Evolutionary conservation across 1,140 invertebrate species (phyloP), one percentile per base, ranked within the genome.

Genomic region (Oedothorax gibbosus): DNA sequence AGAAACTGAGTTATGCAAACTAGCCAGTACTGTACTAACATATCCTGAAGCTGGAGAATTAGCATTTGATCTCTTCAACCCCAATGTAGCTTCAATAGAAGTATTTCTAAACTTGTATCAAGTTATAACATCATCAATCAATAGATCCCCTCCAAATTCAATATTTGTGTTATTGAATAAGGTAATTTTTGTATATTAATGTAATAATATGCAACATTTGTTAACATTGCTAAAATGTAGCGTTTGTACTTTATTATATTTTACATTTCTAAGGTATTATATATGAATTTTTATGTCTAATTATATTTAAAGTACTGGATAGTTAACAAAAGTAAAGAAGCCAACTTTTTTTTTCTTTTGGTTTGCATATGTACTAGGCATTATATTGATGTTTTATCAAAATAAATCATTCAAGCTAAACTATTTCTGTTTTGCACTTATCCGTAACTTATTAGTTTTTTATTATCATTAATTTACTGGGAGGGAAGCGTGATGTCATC

Each of bases 31-130:
- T 2, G 54, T 84, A 49, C 12, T 84, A 9, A 68, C 75, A 9
- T 66, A 56, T 68, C 72, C 71, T 57, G 21, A 35, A 57, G 57
- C 82, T 68, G 82, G 72, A 15, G 62, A 49, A 57, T 65, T 84
- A 15, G 82, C 82, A 49, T 84, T 60, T 49, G n/a, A 8, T 49
- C n/a, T 84, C 15, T 76, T 84, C 21, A 66, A 76, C 18, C 72
- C 73, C 6, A 84, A 84, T 10, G 18, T 56, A 50, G 62, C 82
- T 49, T 76, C 72, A 5, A 51, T 75, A 9, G 11, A 18, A 50
- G 53, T 68, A 10, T 84, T 84, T 56, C 10, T 57, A 21, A n/a
- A 66, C 68, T 5, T 84, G 0, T 84, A 76, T 50, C 20, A 66
- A 68, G 56, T 56, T n/a, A 50, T 84, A 3, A 57, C 51, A n/a